Evolutionary conservation across 1,140 invertebrate species (phyloP), one percentile per base, ranked within the genome.

Genomic region (Trichogramma pretiosum): DNA sequence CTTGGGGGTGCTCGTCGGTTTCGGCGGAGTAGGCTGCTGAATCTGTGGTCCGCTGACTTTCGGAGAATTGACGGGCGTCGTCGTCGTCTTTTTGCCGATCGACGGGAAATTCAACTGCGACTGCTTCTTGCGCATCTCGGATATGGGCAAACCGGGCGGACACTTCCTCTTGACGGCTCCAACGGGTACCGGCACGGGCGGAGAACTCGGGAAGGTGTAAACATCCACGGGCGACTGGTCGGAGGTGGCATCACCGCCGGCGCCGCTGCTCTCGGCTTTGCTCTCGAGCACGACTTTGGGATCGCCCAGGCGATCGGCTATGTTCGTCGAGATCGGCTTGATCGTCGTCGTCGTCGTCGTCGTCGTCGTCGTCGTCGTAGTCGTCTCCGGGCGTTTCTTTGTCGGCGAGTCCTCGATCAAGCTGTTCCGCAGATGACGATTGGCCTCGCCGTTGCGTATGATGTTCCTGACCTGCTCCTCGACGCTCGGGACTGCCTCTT

Each of bases 151-250:
- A 18, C 67, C 65, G 0, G 67, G 65, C 0, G 65, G 65, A 33
- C 64, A 68, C 19, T 67, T 69, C 10, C 67, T 52, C 22, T 69
- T 69, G 0, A 67, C 59, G 0, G 65, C 64, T 17, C 67, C 65
- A 2, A 53, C 52, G 9, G 58, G 56, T 18, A 60, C 21, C 0
- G 58, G 26, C 1, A 55, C 51, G 0, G 37, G 48, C 3, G 64
- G 49, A 34, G 67, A 64, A 32, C 45, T 64, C 0, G 63, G 56
- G 14, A 67, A 66, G 0, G 60, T 52, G 7, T 68, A 69, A 1
- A 69, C 63, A 8, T 68, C 64, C 5, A 61, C 32, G 3, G 50
- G 41, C 13, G 44, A 43, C 11, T 44, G 48, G 8, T 7, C 4
- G 13, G 7, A 5, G 14, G 17, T 37, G 33, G n/a, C n/a, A n/a